Conservation (phyloP, 2,113 vertebrate species). For the Amblyopsis rosae region DNA sequence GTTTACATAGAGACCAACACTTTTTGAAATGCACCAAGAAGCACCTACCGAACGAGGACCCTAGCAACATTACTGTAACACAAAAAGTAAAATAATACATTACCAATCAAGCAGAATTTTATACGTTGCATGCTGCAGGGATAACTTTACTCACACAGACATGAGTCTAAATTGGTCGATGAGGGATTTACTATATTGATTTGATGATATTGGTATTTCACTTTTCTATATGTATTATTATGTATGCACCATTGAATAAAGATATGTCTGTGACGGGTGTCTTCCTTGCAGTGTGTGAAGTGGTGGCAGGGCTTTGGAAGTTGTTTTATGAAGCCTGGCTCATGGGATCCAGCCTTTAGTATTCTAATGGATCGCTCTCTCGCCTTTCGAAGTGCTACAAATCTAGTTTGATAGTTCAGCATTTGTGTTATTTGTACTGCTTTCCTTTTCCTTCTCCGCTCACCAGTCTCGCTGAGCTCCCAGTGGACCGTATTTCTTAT, state of each 20-base stretch:
- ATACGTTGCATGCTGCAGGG: too few species aligned
- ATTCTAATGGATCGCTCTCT: slow-evolving; percentile 57
- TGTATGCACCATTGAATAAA: slow-evolving; percentile 4
- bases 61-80: too few species aligned
- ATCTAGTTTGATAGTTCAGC: slow-evolving; percentile 68
- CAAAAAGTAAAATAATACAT: too few species aligned
- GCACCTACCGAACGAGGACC: too few species aligned
- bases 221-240: not conserved
- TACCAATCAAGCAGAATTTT: too few species aligned
- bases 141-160: too few species aligned
- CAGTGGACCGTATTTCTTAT: slow-evolving; percentile 36
- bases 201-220: too few species aligned
- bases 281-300: slow-evolving; percentile 49
- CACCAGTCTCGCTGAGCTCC: slow-evolving; percentile 34
- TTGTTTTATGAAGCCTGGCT: slow-evolving; percentile 55
- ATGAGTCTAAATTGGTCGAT: too few species aligned
- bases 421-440: slow-evolving; percentile 65
- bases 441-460: slow-evolving; percentile 46
- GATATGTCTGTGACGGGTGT: slow-evolving; percentile 6
- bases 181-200: too few species aligned
- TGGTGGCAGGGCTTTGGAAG: slow-evolving; percentile 48
- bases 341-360: slow-evolving; percentile 58
- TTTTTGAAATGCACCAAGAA: too few species aligned
- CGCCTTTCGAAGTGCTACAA: slow-evolving; percentile 56
- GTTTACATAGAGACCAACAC: too few species aligned